phyloP scores from a whole-genome alignment of 2,888 invertebrate species.

The Ptilodon capucinus region DNA sequence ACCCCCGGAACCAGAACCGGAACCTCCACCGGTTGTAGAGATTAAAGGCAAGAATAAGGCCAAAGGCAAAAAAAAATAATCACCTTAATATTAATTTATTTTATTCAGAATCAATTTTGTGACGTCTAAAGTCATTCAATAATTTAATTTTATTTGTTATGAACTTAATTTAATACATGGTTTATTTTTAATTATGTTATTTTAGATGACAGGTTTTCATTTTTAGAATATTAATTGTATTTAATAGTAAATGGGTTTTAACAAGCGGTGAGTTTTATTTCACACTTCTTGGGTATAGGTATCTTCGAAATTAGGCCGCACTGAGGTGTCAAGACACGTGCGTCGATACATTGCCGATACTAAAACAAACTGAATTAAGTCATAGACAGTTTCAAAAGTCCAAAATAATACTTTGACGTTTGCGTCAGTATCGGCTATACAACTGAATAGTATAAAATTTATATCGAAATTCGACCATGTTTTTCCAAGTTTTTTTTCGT shows the following conservation, averaged over 20 bases:
- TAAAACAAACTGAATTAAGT: no score
- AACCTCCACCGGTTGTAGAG: neutral
- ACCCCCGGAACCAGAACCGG: constrained; percentile 45
- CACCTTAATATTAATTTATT: neutral
- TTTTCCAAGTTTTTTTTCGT: no score
- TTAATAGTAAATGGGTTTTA: neutral
- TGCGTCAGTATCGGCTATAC: no score
- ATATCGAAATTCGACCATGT: no score
- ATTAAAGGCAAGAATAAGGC: constrained; percentile 4
- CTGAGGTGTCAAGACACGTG: no score
- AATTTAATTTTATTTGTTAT: neutral
- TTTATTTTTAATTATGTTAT: neutral
- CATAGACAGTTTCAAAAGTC: no score
- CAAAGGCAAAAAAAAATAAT: neutral
- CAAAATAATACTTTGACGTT: no score
- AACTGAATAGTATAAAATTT: no score
- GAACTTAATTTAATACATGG: neutral
- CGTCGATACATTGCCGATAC: no score
- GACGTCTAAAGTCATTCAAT: neutral
- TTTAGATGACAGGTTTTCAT: neutral
- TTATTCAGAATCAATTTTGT: neutral
- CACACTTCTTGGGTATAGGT: no score
- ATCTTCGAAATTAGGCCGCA: no score
- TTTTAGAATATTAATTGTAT: neutral
- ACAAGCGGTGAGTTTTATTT: no score